Base-by-base conservation (phyloP, 2,797 vertebrate genomes). In the Halcyon leucocephala region DNA sequence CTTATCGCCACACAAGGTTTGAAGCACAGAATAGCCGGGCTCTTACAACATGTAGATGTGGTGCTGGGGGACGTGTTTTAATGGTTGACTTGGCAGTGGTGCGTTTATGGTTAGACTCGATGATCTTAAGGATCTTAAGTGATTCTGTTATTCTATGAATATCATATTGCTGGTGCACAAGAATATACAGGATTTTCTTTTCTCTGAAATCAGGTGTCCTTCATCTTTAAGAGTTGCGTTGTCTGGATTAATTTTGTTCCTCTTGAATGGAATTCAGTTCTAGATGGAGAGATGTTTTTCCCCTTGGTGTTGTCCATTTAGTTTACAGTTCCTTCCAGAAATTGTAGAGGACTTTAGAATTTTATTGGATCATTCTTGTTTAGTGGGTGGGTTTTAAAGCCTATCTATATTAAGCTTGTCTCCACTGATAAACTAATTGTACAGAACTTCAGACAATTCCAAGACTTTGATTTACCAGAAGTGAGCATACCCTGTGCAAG, bases 51-150 rank as follows among this genome's bases (percentile, higher is more conserved):
- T 37, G 37, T 37, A 37, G 37, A 37, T 37, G 20, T 41, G 14
- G 29, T 2, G 2, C 25, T 82, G 14, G 7, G 28, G 9, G 16
- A 33, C 37, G 29, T 5, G 54, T 19, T 44, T 77, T 37, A 24
- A 7, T 14, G 24, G 7, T 49, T 21, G 42, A 12, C 12, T 66
- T 66, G 15, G 12, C 26, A 60, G 19, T 65, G 21, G 3, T 57
- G 14, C 11, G 24, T 42, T 65, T 10, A 37, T 0, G 0, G 37
- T 28, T 66, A 18, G 21, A 51, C 15, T 24, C 3, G 2, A 26
- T 46, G 15, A 39, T 19, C 9, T 73, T 81, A 37, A 66, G 37
- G 19, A 7, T 58, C 26, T 44, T 24, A 39, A 44, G 60, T 24
- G 2, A 64, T 42, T 54, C 46, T 37, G n/a, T 58, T 28, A 35